Evolutionary conservation across 2,888 invertebrate species (phyloP).

Genomic region (Bellardia pandia): DNA sequence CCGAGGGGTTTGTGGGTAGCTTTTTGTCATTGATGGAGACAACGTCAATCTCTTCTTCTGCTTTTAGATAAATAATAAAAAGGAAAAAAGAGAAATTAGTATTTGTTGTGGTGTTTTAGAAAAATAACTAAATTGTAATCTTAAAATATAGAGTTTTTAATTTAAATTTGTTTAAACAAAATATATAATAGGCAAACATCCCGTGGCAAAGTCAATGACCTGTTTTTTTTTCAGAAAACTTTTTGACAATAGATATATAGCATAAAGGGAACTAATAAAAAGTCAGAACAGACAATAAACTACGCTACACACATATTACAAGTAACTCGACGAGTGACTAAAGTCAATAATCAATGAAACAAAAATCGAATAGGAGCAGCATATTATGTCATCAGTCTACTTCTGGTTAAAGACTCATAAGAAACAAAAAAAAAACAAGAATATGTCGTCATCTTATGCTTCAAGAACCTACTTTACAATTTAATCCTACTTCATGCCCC

Average conservation of each 20-base stretch:
- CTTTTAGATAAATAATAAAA: constrained; percentile 56
- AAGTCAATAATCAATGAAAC: constrained; percentile 49
- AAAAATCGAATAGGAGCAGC: constrained; percentile 30
- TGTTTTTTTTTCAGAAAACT: neutral
- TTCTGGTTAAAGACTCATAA: neutral
- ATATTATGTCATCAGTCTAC: constrained; percentile 53
- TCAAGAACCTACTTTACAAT: constrained; percentile 26
- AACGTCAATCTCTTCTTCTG: constrained; percentile 92
- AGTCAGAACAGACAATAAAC: constrained; percentile 33
- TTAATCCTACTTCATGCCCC: constrained; percentile 51
- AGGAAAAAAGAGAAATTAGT: constrained; percentile 35
- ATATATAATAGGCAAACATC: neutral
- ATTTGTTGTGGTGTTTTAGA: neutral
- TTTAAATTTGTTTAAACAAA: neutral
- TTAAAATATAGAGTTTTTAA: neutral
- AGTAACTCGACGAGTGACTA: constrained; percentile 10
- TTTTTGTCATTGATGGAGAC: constrained; percentile 88
- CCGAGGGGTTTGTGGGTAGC: constrained; percentile 89
- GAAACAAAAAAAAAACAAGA: constrained; percentile 11
- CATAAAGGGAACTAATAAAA: neutral
- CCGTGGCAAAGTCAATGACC: constrained; percentile 23
- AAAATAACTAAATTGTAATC: neutral
- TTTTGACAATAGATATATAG: neutral
- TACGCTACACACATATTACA: constrained; percentile 26
- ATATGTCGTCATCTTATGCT: constrained; percentile 27